These are phyloP conservation scores for Caenorhabditis auriculariae DNA, from an alignment of 2,888 invertebrate species.

Conservation along the genomic window DNA sequence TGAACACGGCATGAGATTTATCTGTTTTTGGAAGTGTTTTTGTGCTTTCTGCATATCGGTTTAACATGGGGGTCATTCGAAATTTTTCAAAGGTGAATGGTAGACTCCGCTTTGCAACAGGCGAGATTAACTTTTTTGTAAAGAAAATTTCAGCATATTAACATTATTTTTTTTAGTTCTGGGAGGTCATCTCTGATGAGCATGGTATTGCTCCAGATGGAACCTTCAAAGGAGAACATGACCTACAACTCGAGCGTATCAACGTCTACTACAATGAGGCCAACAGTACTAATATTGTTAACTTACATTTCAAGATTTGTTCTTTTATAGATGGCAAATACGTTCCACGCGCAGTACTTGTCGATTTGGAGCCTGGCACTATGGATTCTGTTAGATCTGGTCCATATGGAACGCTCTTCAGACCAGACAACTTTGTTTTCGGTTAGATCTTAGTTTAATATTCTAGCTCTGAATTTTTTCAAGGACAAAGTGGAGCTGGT, in stretches of 20 bases:
- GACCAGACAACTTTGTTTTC: conserved; percentile 91
- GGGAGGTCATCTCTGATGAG: conserved; percentile 48
- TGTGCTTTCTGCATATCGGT: too few species aligned
- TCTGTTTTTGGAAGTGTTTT: too few species aligned
- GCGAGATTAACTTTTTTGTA: too few species aligned
- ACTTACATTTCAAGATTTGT: neutral
- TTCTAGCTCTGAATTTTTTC: too few species aligned
- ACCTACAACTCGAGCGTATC: conserved; percentile 83
- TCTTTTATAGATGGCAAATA: conserved; percentile 71
- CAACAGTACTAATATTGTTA: conserved; percentile 3
- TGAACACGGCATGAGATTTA: too few species aligned
- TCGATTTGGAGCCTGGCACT: conserved; percentile 92
- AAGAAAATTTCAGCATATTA: too few species aligned
- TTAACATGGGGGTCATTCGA: too few species aligned
- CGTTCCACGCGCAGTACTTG: conserved; percentile 87
- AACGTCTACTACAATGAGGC: conserved; percentile 81
- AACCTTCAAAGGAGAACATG: conserved; percentile 71
- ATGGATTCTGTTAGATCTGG: conserved; percentile 94
- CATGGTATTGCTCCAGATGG: conserved; percentile 49
- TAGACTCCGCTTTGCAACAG: too few species aligned
- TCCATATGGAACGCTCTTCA: conserved; percentile 74
- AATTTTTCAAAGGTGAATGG: too few species aligned
- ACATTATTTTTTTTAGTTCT: too few species aligned
- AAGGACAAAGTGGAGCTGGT: conserved; percentile 78
- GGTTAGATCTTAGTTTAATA: too few species aligned